Percentiles rank a stretch among this genome's conserved stretches.
Evolutionary conservation across 1,140 invertebrate species (phyloP).

Genomic region (Aphis gossypii): DNA sequence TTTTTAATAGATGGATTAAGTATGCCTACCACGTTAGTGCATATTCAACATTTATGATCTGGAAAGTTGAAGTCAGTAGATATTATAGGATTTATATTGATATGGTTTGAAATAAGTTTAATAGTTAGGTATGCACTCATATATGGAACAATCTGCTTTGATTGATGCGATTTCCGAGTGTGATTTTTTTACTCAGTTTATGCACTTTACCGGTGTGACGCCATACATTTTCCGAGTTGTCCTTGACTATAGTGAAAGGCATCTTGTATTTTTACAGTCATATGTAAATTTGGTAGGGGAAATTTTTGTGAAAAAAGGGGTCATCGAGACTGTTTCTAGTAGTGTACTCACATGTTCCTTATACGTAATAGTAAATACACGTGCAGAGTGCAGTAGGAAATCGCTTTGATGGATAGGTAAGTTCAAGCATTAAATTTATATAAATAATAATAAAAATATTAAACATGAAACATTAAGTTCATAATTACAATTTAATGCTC

Average conservation of each 20-base stretch:
- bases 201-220: constrained; percentile 47
- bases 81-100: background rate
- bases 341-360: constrained; percentile 36
- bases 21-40: background rate
- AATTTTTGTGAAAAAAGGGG: constrained; percentile 56
- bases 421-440: background rate
- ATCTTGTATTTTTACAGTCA: constrained; percentile 13
- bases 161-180: constrained; percentile 23
- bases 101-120: background rate
- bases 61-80: background rate
- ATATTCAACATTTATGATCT: background rate
- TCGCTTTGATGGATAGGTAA: constrained; percentile 53
- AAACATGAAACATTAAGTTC: background rate
- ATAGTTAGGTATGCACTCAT: no score
- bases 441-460: background rate
- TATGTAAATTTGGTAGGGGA: constrained; percentile 39
- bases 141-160: background rate
- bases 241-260: constrained; percentile 57
- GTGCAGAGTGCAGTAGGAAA: background rate
- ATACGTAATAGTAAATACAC: constrained; percentile 48
- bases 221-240: constrained; percentile 56
- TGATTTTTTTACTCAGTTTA: constrained; percentile 42
- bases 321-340: constrained; percentile 47
- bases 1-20: background rate
- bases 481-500: background rate